These are phyloP conservation scores for Cinclus mexicanus DNA, from an alignment of 2,113 vertebrate species.

Conservation along the genomic window DNA sequence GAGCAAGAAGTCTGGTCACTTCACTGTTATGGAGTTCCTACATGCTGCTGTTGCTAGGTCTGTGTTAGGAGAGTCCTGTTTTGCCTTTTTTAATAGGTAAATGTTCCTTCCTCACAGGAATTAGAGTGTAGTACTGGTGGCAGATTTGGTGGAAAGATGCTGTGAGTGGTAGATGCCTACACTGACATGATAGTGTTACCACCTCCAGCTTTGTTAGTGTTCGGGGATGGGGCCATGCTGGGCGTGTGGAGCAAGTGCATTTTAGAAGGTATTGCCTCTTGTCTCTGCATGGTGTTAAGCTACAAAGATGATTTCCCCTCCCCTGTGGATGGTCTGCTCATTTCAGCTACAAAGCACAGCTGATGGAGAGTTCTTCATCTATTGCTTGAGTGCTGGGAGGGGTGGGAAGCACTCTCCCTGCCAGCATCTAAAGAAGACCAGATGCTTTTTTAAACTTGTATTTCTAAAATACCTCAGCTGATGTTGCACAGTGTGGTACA, in stretches of 20 bases:
- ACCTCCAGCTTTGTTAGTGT: background rate
- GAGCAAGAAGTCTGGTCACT: accelerated
- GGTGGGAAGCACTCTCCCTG: background rate
- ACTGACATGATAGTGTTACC: background rate
- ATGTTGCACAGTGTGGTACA: background rate
- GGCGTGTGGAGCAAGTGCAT: background rate
- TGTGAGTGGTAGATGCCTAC: background rate
- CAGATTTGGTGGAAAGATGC: background rate
- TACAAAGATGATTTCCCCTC: background rate
- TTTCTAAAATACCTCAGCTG: conserved; percentile 23
- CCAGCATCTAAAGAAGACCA: background rate
- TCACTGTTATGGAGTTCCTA: accelerated
- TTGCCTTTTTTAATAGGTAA: background rate
- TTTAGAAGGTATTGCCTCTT: background rate
- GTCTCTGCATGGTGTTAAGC: background rate
- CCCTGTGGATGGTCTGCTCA: background rate
- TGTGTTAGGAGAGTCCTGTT: background rate
- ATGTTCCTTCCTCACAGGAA: background rate
- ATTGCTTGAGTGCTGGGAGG: background rate
- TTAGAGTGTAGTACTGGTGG: background rate
- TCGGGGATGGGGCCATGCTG: background rate
- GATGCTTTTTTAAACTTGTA: background rate
- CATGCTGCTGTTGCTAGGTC: accelerated
- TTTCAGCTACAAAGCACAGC: background rate
- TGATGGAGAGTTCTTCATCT: background rate